Base-by-base conservation (phyloP, 2,113 vertebrate genomes). In the Himantopus leucocephalus region DNA sequence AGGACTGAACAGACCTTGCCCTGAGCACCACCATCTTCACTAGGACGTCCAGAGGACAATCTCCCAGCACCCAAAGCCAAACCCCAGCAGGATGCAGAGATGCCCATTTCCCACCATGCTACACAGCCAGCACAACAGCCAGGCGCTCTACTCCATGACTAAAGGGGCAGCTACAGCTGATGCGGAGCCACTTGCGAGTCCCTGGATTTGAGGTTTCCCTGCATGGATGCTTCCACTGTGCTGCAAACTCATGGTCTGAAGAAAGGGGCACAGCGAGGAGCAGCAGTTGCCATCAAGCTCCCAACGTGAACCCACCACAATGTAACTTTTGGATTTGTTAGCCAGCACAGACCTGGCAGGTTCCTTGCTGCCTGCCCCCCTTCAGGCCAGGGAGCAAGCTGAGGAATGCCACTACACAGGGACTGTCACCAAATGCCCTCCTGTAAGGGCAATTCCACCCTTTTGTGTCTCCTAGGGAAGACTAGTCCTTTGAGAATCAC, bases 241-340 rank as follows among this genome's bases (percentile, higher is more conserved):
- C 39, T 32, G 39, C 43, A 23, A 10, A 45, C 48, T 50, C 77
- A n/a, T 4, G 8, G 8, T 21, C 72, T 52, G 77, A 8, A 26
- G 21, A 27, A 29, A 48, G 37, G 19, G 30, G 32, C 26, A 48
- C 52, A 83, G 47, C 2, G 3, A 75, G 62, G 37, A 87, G 52
- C 37, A 48, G 53, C 39, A 77, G 30, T 20, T 3, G 7, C 22
- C 39, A 43, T 6, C 1, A 1, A 75, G 66, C 41, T 85, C 47
- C 53, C 62, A n/a, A 4, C 2, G 2, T 9, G 27, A 16, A 63
- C 16, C 13, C 59, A 55, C 4, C 3, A 7, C 35, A 37, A 3
- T 1, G 6, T 32, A 4, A 64, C 24, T 74, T 32, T 35, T 47
- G 56, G 45, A n/a, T 71, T 32, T 71, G 14, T 32, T 34, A 75